Base-by-base conservation (phyloP, 2,797 vertebrate species). In the Cirrhinus molitorella region DNA sequence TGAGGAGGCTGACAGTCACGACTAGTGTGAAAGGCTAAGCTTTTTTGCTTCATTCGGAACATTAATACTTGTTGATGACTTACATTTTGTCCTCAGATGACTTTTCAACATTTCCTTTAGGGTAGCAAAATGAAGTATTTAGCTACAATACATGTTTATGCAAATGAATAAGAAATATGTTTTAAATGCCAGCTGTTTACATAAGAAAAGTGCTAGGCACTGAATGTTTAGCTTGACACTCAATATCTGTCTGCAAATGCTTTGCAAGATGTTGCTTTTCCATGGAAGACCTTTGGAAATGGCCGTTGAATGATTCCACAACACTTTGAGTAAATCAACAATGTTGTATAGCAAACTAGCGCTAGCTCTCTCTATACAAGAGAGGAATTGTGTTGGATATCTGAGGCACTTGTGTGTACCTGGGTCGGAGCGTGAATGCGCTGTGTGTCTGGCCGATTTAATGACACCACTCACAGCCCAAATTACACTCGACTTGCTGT, bases 391-490 rank as follows among this genome's bases (percentile, higher is more conserved):
- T 94, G 90, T 67, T 85, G 87, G 73, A 88, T 86, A 89, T 92
- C 92, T 92, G 90, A 90, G 90, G 89, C 87, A 90, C 91, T 91
- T 93, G 94, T 94, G 92, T 92, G 89, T 83, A 88, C 89, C 85
- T 89, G 85, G 23, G 88, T 79, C 87, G 71, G 86, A 55, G 80
- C 49, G 88, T 95, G 91, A 95, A 94, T 93, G 93, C 85, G 78
- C 83, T 45, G 40, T 92, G 93, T 94, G 94, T 94, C 88, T 92
- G 88, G 83, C 78, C 73, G 85, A 92, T 88, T 93, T 95, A 95
- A 94, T 94, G 90, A 93, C 91, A 91, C 91, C 92, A 94, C 94
- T 94, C 94, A 92, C 88, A 73, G 89, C 76, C 86, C 89, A 92
- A 94, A 94, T 93, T 92, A 94, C 91, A 91, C 92, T 92, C 92